These are phyloP conservation scores for Orycteropus afer DNA, from an alignment of 2,113 vertebrate species.

Conservation along the genomic window DNA sequence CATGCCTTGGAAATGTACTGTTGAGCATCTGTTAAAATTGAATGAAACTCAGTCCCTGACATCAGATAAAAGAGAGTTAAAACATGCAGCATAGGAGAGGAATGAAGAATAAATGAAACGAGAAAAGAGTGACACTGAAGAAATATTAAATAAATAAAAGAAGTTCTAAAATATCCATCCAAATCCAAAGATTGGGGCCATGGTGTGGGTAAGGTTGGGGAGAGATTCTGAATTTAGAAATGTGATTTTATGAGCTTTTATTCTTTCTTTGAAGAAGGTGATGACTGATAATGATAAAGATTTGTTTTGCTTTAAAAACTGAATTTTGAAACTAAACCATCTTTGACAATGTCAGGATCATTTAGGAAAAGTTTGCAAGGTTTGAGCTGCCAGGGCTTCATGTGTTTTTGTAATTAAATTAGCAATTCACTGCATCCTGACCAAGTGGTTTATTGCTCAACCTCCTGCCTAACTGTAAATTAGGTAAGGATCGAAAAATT, in stretches of 20 bases:
- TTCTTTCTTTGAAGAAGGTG: neutral
- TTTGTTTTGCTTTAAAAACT: constrained; percentile 49
- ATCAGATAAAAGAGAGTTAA: neutral
- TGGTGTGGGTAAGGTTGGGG: neutral
- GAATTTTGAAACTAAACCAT: constrained; percentile 13
- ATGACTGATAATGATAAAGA: neutral
- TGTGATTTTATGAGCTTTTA: neutral
- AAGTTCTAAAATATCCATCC: neutral
- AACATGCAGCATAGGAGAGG: neutral
- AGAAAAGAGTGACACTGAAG: neutral
- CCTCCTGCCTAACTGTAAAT: neutral
- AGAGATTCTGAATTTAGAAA: neutral
- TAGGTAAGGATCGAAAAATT: constrained; percentile 56
- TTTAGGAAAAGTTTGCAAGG: constrained; percentile 6
- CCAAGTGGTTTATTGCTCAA: constrained; percentile 15
- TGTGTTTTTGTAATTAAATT: constrained; percentile 62
- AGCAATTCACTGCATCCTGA: constrained; percentile 37
- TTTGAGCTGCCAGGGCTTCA: neutral
- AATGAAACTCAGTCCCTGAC: neutral
- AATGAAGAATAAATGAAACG: neutral
- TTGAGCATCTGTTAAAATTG: neutral
- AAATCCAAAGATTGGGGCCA: neutral
- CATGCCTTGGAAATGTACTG: neutral
- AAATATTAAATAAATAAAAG: neutral
- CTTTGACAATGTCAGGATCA: neutral